A percentile compares a stretch with the other conserved stretches of the same genome.
These are phyloP conservation scores for Hypselothyrea guttata DNA, from an alignment of 2,888 invertebrate genomes.

Conservation along the genomic window DNA sequence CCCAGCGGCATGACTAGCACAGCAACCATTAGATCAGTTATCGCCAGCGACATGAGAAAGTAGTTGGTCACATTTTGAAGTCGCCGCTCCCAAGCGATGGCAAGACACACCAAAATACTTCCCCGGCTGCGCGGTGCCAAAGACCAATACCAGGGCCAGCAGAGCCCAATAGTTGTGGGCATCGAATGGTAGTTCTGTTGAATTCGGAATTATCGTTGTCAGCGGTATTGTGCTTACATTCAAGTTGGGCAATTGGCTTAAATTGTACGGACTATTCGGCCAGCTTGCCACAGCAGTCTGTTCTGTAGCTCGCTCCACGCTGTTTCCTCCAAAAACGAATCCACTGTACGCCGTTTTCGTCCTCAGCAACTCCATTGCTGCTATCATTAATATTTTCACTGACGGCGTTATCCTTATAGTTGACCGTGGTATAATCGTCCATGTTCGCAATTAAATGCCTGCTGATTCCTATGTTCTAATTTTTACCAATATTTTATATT, in stretches of 20 bases:
- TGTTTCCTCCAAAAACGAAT: constrained; percentile 33
- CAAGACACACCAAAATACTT: constrained; percentile 96
- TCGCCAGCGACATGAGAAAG: constrained; percentile 96
- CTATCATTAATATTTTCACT: constrained; percentile 27
- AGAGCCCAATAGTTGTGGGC: constrained; percentile 92
- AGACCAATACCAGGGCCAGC: constrained; percentile 88
- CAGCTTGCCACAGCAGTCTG: constrained; percentile 52
- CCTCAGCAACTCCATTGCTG: constrained; percentile 18
- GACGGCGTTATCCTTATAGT: constrained; percentile 50
- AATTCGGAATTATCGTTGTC: not conserved
- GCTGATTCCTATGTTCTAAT: constrained; percentile 19
- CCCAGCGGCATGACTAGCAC: constrained; percentile 97
- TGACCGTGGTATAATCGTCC: constrained; percentile 71
- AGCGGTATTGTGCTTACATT: constrained; percentile 31
- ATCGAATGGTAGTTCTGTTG: constrained; percentile 38
- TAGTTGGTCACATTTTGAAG: constrained; percentile 98
- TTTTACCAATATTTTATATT: constrained; percentile 6
- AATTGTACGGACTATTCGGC: constrained; percentile 21
- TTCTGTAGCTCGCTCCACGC: constrained; percentile 49
- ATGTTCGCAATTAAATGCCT: constrained; percentile 42
- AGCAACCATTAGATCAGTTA: constrained; percentile 97
- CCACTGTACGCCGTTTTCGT: constrained; percentile 42
- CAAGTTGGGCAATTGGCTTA: constrained; percentile 20
- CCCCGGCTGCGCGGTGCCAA: too few relatives aligned
- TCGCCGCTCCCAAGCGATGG: constrained; percentile 94